phyloP scores from a whole-genome alignment of 2,888 invertebrate species.

The Campoplex nolae region DNA sequence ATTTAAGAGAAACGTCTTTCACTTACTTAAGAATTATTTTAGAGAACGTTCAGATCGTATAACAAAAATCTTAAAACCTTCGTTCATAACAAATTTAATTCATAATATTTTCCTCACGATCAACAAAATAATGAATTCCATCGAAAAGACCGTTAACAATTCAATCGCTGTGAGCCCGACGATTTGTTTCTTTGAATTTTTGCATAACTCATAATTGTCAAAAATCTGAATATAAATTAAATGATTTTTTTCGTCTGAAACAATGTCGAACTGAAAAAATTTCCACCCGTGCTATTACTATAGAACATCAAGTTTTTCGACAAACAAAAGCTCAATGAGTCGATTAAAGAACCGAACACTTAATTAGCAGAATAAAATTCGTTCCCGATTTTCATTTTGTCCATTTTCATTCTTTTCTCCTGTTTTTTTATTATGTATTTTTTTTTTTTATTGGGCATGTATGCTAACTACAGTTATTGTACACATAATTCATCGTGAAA shows the following conservation, averaged over 20 bases:
- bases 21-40: neutral
- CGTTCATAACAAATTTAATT: neutral
- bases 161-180: too few relatives aligned
- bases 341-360: neutral
- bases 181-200: too few relatives aligned
- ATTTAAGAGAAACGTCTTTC: neutral
- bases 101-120: neutral
- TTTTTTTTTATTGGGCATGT: slow-evolving; percentile 70
- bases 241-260: neutral
- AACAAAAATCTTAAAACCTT: neutral
- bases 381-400: neutral
- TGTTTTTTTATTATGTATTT: slow-evolving; percentile 20
- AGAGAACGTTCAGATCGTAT: neutral
- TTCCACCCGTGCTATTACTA: neutral
- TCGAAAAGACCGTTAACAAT: too few relatives aligned
- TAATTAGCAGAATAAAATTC: neutral
- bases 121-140: neutral
- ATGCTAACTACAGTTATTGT: slow-evolving; percentile 71
- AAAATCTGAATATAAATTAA: neutral
- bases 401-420: neutral
- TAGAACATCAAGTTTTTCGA: too few relatives aligned
- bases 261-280: neutral
- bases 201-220: neutral
- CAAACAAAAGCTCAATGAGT: neutral
- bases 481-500: slow-evolving; percentile 70